Conservation (phyloP, 2,113 vertebrate species). For the Chloroceryle aenea region DNA sequence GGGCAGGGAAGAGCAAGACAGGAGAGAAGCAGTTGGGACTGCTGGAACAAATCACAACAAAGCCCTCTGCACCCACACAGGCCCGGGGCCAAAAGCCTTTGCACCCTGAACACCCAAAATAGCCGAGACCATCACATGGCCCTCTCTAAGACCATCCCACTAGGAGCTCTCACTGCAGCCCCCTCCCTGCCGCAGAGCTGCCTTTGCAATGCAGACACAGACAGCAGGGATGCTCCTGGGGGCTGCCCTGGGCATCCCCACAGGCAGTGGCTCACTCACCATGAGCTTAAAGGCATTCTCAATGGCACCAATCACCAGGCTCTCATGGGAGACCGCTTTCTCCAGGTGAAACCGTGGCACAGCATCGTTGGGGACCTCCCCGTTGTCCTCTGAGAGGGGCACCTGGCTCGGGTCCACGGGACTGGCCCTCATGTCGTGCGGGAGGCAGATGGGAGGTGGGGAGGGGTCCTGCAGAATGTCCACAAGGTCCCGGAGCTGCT, state of each 20-base stretch:
- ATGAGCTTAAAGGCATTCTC: constrained; percentile 95
- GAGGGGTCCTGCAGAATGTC: constrained; percentile 87
- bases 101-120: neutral
- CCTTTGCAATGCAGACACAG: neutral
- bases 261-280: constrained; percentile 77
- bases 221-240: neutral
- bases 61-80: neutral
- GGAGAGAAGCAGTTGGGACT: neutral
- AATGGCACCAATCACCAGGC: constrained; percentile 92
- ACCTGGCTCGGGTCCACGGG: constrained; percentile 43
- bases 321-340: constrained; percentile 90
- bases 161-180: neutral
- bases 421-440: constrained; percentile 32
- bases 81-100: neutral
- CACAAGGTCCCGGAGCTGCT: constrained; percentile 88
- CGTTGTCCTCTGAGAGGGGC: constrained; percentile 54
- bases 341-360: constrained; percentile 88
- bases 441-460: constrained; percentile 85
- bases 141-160: neutral
- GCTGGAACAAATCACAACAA: neutral
- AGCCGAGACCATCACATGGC: rapidly evolving
- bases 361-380: constrained; percentile 70
- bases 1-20: neutral
- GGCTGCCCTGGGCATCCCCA: rapidly evolving
- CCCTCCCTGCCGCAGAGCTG: neutral